phyloP scores from a whole-genome alignment of 1,140 invertebrate genomes.

The Thaumetopoea pityocampa region DNA sequence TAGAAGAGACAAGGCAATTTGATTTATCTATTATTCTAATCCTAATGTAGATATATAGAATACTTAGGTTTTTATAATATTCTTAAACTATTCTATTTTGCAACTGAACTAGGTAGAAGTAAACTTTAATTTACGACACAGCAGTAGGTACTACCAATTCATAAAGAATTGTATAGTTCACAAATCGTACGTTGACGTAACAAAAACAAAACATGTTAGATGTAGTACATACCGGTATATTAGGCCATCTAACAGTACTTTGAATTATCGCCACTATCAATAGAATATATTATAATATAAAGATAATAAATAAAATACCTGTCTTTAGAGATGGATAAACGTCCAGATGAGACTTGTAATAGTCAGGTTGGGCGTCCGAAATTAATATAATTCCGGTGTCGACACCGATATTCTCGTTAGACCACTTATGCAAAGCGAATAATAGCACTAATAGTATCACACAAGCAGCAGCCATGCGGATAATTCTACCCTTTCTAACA shows the following conservation, averaged over 20 bases:
- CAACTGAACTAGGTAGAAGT: no score
- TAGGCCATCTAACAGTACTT: constrained; percentile 48
- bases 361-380: constrained; percentile 29
- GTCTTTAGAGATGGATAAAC: constrained; percentile 52
- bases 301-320: constrained; percentile 21
- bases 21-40: no score
- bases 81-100: no score
- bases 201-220: constrained; percentile 33
- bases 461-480: constrained; percentile 44
- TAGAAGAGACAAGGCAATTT: no score
- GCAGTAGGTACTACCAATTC: constrained; percentile 7
- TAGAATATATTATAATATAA: neutral
- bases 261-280: constrained; percentile 20
- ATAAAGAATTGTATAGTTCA: constrained; percentile 5
- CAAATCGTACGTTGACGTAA: constrained; percentile 26
- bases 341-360: constrained; percentile 52
- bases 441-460: constrained; percentile 51
- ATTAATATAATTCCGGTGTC: constrained; percentile 25
- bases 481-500: constrained; percentile 57
- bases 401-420: constrained; percentile 35
- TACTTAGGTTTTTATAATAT: no score
- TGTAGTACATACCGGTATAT: constrained; percentile 27
- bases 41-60: no score
- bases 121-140: constrained; percentile 12
- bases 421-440: constrained; percentile 57